Base-by-base conservation (phyloP, 2,797 vertebrate genomes). In the Eremophila alpestris region DNA sequence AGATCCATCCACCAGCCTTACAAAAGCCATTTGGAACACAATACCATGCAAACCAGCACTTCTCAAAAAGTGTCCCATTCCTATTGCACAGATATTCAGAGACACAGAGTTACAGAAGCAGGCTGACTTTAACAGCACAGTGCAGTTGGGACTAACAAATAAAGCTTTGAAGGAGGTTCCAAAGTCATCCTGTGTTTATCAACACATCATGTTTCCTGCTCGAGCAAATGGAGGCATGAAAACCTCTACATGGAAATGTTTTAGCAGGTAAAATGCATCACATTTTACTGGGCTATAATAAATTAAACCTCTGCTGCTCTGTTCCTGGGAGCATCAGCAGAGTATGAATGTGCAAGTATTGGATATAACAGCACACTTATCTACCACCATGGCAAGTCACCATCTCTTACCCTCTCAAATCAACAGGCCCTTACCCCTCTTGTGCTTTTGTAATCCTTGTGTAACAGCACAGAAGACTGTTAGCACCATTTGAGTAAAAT, bases 81-180 rank as follows among this genome's bases (percentile, higher is more conserved):
- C 34, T 85, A 5, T 3, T 64, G 52, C 41, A 78, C 12, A n/a
- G 60, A 10, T 32, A 68, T 18, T 80, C 64, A 69, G 20, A 77
- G 13, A 54, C 0, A 0, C 0, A 0, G 30, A 73, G 18, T 38
- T 51, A 23, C 2, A 82, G 12, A 67, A 76, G 68, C 18, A 48
- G n/a, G 24, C 3, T 68, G 56, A 46, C 7, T 23, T 36, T 30
- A 14, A 17, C 9, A 18, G 22, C 51, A 48, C 3, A 6, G 23
- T 14, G 7, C 70, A 49, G 32, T 1, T 63, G 70, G 26, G 34
- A 49, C 40, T 41, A 71, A 63, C 11, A 74, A 83, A 59, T 8
- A 55, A 43, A 8, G 40, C 29, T 67, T 81, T 64, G 24, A 68
- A 41, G 43, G 6, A 67, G 16, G 34, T 18, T 13, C 40, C 56